Base-by-base conservation (phyloP, 2,888 invertebrate genomes). In the Hololepta plana region DNA sequence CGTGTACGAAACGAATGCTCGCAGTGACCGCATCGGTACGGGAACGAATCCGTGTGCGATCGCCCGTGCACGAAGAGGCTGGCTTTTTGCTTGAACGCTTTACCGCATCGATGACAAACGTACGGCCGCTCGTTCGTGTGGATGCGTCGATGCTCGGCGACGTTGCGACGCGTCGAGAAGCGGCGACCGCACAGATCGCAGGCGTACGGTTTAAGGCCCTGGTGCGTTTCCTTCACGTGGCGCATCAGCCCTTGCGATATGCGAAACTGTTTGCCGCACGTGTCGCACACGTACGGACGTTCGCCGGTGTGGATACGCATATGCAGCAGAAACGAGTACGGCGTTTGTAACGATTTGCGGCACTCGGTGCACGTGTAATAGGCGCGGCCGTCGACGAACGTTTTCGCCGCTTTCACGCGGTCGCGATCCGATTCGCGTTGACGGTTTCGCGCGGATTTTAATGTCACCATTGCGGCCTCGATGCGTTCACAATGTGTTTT, bases 231-330 rank as follows among this genome's bases (percentile, higher is more conserved):
- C 12, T 61, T 56, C 12, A 72, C 39, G 41, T 73, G 72, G 2
- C 72, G 53, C 23, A 62, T 61, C 13, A 72, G 48, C 1, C 70
- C 71, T 47, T 64, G 63, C 9, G 67, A 67, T n/a, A 70, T 63
- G 12, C 72, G 57, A 49, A 72, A 72, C 42, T 64, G 64, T 38
- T 67, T 69, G 3, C 71, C 72, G 44, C 72, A 72, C 11, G 68
- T 42, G 45, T 72, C 69, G 41, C 72, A 72, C 2, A 67, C 64
- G 46, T 64, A 71, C 2, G 71, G 67, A 23, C 67, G 55, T 47
- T 71, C 72, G 2, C 70, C 71, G 4, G 70, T 65, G 44, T 72
- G 72, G 28, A 71, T 71, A 8, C 70, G 55, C 42, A 58, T 54
- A 42, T 72, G 72, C 55, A 63, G 65, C 21, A 62, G 48, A 41